Evolutionary conservation across 2,888 invertebrate genomes (phyloP), one percentile per base, ranked within the genome.

Genomic region (Mesopsocus fuscifrons): DNA sequence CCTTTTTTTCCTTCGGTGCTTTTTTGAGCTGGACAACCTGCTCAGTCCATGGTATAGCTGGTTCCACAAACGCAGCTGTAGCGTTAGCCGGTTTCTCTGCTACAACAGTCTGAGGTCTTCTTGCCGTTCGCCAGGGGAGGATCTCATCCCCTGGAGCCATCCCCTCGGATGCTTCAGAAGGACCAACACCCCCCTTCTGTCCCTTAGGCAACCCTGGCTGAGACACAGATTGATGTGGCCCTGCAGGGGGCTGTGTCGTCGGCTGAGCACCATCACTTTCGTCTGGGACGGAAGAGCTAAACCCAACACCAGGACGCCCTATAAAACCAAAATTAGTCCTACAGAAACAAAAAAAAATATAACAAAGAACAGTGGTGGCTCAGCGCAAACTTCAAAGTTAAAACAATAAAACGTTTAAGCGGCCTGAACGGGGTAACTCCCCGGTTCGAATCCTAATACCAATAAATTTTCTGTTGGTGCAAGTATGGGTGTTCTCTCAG

Each of bases 141-240:
- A 63, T 60, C 55, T 69, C 68, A 54, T 71, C 71, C 21, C 72
- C 72, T 8, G 72, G 68, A 52, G 68, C 56, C 2, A 49, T 46
- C 33, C 51, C 48, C 9, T 53, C 52, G 1, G 43, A 16, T 11
- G 47, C 50, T 3, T 42, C 34, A 15, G 21, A 3, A 5, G 21
- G 5, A 17, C 18, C 20, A 5, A 13, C 38, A 17, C 38, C 38
- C 5, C 20, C 16, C 6, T 15, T 17, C 6, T 33, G 17, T 16
- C 33, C 33, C 16, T 33, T 33, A 6, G 4, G 33, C 3, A 33
- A 6, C n/a, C n/a, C n/a, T 6, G 9, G 17, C 17, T 33, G 33
- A 15, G 33, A 33, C 16, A 17, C 16, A 16, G 5, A 17, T 33
- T 33, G 33, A 30, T 43, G 22, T 2, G 22, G 8, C 17, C 22